Conservation (phyloP, 2,888 invertebrate species). For the Gibbula magus region DNA sequence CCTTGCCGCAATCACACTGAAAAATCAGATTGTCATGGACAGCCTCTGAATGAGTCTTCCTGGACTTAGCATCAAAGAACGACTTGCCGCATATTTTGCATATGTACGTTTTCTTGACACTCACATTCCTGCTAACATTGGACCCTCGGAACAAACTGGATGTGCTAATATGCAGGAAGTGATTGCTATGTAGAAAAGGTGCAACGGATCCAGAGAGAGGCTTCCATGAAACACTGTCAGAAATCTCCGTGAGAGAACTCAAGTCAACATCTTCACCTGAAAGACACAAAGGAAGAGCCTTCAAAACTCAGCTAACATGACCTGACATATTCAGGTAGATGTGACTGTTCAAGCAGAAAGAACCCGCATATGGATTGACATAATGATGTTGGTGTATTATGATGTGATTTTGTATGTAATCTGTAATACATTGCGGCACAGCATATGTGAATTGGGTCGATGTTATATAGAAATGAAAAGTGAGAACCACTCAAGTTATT, state of each 20-base stretch:
- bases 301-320: too few species aligned
- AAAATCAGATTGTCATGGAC: slow-evolving; percentile 6
- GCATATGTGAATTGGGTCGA: too few species aligned
- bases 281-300: not conserved
- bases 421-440: too few species aligned
- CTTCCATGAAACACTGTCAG: not conserved
- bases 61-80: not conserved
- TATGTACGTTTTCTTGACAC: not conserved
- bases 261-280: not conserved
- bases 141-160: not conserved
- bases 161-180: not conserved
- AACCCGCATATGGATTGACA: too few species aligned
- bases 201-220: too few species aligned
- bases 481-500: too few species aligned
- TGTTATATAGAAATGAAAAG: too few species aligned
- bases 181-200: not conserved
- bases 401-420: too few species aligned
- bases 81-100: not conserved
- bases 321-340: too few species aligned
- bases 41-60: not conserved
- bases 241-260: not conserved
- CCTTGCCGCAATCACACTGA: not conserved
- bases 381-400: too few species aligned
- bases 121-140: not conserved
- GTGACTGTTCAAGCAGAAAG: too few species aligned